phyloP scores from a whole-genome alignment of 2,113 vertebrate species.

The Chamaetylas fuelleborni region DNA sequence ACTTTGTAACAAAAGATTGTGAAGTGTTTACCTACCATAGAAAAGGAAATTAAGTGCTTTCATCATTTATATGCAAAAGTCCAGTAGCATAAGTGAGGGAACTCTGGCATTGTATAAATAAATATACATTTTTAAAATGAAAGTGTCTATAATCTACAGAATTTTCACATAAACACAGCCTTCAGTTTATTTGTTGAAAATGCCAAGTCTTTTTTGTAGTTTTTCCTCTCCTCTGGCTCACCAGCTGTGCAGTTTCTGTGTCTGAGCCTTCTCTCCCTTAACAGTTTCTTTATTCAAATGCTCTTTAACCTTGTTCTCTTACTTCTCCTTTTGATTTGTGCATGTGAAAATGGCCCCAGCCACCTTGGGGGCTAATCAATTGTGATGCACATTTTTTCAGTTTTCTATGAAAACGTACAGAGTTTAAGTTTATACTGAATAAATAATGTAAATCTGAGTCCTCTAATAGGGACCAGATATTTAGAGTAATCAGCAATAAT shows the following conservation, averaged over 20 bases:
- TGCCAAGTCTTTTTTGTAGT: neutral
- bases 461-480: neutral
- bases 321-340: neutral
- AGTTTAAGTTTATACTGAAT: neutral
- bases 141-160: neutral
- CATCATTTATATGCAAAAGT: neutral
- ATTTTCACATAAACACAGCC: neutral
- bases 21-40: neutral
- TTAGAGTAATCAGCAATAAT: neutral
- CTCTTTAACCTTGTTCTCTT: neutral
- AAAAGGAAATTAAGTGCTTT: neutral
- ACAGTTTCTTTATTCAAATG: accelerated
- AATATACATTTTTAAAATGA: neutral
- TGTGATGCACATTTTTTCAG: neutral
- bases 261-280: neutral
- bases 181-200: neutral
- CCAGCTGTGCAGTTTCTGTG: neutral
- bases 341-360: neutral
- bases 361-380: neutral
- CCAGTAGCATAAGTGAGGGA: neutral
- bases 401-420: neutral
- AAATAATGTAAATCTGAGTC: neutral
- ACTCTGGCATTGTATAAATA: neutral
- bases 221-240: neutral
- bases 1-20: neutral